Percentiles rank a stretch among this genome's conserved stretches.
These are phyloP conservation scores for Turritopsis rubra DNA, from an alignment of 30 jellyfish, hydroid and myxozoan genomes.

Conservation along the genomic window DNA sequence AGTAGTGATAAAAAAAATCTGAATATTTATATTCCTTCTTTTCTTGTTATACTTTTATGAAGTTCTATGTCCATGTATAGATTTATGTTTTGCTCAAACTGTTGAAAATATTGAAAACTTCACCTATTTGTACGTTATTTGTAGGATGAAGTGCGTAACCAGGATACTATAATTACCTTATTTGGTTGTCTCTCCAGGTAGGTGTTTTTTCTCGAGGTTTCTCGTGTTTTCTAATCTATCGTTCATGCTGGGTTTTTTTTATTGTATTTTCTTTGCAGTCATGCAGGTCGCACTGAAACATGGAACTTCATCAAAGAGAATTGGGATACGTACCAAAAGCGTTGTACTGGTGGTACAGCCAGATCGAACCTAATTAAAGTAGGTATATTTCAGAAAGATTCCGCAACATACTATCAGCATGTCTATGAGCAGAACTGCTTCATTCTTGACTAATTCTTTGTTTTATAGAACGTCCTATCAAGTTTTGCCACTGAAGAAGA, in stretches of 20 bases:
- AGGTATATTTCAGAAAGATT: background rate
- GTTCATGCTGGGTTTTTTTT: background rate
- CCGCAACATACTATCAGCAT: background rate
- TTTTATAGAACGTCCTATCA: background rate
- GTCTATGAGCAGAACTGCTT: background rate
- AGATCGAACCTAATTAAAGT: conserved; percentile 69
- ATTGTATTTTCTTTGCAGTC: conserved; percentile 25
- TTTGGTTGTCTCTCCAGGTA: conserved; percentile 85
- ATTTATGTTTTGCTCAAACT: too few relatives aligned
- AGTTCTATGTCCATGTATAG: too few relatives aligned
- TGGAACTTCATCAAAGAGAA: conserved; percentile 74
- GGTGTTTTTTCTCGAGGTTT: background rate
- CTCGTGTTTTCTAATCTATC: too few relatives aligned
- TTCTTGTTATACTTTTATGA: too few relatives aligned
- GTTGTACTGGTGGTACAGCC: conserved; percentile 71
- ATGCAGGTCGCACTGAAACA: conserved; percentile 60
- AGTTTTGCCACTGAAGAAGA: conserved; percentile 18
- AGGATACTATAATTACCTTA: conserved; percentile 76
- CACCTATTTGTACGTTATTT: background rate
- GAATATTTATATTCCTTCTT: too few relatives aligned
- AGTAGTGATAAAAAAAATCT: too few relatives aligned
- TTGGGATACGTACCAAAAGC: conserved; percentile 49
- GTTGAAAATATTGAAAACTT: too few relatives aligned
- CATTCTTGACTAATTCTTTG: background rate
- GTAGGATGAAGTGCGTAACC: conserved; percentile 87